phyloP scores from a whole-genome alignment of 2,888 invertebrate species.

The Cantharis lateralis region DNA sequence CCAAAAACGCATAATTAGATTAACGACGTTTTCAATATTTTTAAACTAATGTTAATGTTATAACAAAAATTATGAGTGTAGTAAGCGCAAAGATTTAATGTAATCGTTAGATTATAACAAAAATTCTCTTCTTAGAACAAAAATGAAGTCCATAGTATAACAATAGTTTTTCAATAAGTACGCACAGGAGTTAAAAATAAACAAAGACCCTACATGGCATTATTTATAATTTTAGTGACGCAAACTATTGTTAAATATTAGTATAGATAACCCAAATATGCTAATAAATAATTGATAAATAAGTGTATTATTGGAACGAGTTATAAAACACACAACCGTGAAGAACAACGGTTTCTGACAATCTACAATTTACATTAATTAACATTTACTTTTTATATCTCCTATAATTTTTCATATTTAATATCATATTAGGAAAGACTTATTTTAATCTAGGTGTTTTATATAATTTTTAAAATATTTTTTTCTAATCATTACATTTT shows the following conservation, averaged over 20 bases:
- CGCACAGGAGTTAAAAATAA: too few relatives aligned
- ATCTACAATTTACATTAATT: slow-evolving; percentile 28
- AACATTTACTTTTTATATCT: slow-evolving; percentile 19
- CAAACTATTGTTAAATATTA: neutral
- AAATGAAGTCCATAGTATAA: too few relatives aligned
- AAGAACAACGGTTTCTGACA: slow-evolving; percentile 24
- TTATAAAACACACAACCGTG: slow-evolving; percentile 25
- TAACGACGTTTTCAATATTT: too few relatives aligned
- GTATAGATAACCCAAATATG: neutral
- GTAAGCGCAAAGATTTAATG: too few relatives aligned
- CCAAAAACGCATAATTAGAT: too few relatives aligned
- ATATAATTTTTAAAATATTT: neutral
- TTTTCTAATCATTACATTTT: too few relatives aligned
- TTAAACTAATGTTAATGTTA: too few relatives aligned
- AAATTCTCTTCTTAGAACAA: too few relatives aligned
- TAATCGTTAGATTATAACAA: too few relatives aligned
- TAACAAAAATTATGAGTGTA: too few relatives aligned
- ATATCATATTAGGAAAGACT: neutral
- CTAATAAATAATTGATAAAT: neutral
- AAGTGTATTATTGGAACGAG: slow-evolving; percentile 10
- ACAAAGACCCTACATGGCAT: neutral
- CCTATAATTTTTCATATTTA: neutral
- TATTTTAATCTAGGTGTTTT: neutral
- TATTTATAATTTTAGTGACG: neutral
- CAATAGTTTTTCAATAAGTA: too few relatives aligned